Conservation (phyloP, 2,888 invertebrate genomes). For the Aspidapion aeneum region DNA sequence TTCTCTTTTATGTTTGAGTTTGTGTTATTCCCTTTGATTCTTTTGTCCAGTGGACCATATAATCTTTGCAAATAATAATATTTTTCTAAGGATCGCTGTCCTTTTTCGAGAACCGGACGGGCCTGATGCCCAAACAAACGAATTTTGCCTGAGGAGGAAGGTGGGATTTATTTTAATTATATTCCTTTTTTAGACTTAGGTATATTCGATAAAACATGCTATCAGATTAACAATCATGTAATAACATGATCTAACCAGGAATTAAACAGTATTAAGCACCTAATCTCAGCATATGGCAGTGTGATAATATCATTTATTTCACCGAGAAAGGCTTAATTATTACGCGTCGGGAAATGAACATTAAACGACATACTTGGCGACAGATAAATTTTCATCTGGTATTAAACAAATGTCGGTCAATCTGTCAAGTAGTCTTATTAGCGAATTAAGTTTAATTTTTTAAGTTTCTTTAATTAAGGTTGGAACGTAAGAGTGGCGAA, state of each 20-base stretch:
- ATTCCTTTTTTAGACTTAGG: too few relatives aligned
- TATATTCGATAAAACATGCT: not conserved
- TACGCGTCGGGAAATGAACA: conserved; percentile 21
- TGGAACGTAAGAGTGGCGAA: not conserved
- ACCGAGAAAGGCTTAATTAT: conserved; percentile 28
- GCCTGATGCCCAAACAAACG: conserved; percentile 31
- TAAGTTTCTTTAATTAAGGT: not conserved
- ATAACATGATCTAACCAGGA: conserved; percentile 13
- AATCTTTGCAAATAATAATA: not conserved
- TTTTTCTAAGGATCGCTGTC: not conserved
- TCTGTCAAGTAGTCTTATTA: not conserved
- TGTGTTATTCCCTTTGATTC: not conserved
- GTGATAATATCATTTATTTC: conserved; percentile 35
- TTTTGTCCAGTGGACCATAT: conserved; percentile 11
- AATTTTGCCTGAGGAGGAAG: conserved; percentile 29
- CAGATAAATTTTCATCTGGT: conserved; percentile 27
- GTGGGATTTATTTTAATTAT: conserved; percentile 16
- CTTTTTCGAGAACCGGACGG: not conserved
- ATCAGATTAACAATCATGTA: not conserved
- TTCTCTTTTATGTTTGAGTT: not conserved
- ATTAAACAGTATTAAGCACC: conserved; percentile 6
- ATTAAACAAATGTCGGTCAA: conserved; percentile 12
- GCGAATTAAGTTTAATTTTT: not conserved
- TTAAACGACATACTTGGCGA: conserved; percentile 26
- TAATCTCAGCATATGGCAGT: conserved; percentile 37